Evolutionary conservation across 2,888 invertebrate species (phyloP).

Genomic region (Helicoverpa assulta): DNA sequence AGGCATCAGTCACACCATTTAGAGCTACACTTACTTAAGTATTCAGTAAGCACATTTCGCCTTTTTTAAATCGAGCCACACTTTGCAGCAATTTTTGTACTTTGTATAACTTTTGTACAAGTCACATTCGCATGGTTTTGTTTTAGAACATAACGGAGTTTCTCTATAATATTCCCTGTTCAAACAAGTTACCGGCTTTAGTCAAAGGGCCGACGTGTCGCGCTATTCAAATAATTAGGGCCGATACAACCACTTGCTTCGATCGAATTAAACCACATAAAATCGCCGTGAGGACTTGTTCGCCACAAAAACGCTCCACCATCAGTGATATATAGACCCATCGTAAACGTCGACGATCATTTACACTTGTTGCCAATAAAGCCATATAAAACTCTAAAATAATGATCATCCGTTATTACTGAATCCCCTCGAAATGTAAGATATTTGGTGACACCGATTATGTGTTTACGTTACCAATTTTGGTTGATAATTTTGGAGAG

Average conservation of each 20-base stretch:
- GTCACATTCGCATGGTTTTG: conserved; percentile 15
- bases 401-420: conserved; percentile 63
- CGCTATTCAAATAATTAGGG: conserved; percentile 89
- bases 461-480: conserved; percentile 74
- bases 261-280: conserved; percentile 87
- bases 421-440: conserved; percentile 63
- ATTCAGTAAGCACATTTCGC: conserved; percentile 29
- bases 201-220: conserved; percentile 84
- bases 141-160: conserved; percentile 10
- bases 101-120: not conserved
- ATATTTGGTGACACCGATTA: conserved; percentile 71
- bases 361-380: conserved; percentile 76
- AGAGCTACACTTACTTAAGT: conserved; percentile 16
- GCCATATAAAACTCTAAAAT: conserved; percentile 70
- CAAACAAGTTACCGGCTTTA: conserved; percentile 78
- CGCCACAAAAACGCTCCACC: conserved; percentile 77
- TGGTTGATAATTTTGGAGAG: conserved; percentile 68
- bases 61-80: conserved; percentile 33
- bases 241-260: conserved; percentile 80
- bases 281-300: conserved; percentile 75
- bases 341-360: conserved; percentile 67
- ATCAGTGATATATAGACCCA: conserved; percentile 76
- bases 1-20: conserved; percentile 30
- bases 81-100: not conserved
- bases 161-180: conserved; percentile 68